phyloP scores from a whole-genome alignment of 2,888 invertebrate genomes.

The Athrips mouffetella region DNA sequence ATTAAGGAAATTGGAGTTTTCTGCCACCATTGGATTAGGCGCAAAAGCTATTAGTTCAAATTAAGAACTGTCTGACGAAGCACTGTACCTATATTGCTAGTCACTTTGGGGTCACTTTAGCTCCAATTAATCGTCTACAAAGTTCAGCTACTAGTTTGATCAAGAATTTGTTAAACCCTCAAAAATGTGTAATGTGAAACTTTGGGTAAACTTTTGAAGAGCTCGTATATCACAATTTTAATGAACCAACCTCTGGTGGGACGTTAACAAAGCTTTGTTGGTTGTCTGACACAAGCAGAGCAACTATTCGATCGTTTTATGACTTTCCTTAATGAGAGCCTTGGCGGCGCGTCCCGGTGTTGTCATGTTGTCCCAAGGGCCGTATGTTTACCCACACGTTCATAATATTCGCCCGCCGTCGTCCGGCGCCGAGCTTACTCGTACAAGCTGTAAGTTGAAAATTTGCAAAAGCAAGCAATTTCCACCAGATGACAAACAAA shows the following conservation, averaged over 20 bases:
- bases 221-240: constrained; percentile 3
- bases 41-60: constrained; percentile 75
- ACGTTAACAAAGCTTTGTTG: constrained; percentile 10
- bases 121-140: constrained; percentile 32
- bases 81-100: constrained; percentile 44
- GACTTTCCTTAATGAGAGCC: constrained; percentile 59
- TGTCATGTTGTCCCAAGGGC: constrained; percentile 49
- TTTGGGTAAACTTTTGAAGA: not conserved
- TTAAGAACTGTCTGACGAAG: constrained; percentile 63
- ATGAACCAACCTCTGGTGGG: not conserved
- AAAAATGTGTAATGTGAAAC: not conserved
- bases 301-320: constrained; percentile 59
- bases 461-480: constrained; percentile 47
- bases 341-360: constrained; percentile 39
- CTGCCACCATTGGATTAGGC: constrained; percentile 69
- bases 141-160: not conserved
- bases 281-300: constrained; percentile 31
- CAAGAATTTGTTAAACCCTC: not conserved
- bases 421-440: constrained; percentile 16
- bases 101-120: constrained; percentile 38
- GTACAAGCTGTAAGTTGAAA: constrained; percentile 39
- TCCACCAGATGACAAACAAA: constrained; percentile 41
- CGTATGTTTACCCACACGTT: constrained; percentile 53
- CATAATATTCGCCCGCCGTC: constrained; percentile 49
- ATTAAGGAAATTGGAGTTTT: constrained; percentile 78